Evolutionary conservation across 2,113 vertebrate genomes (phyloP).

Genomic region (Puntigrus tetrazona): DNA sequence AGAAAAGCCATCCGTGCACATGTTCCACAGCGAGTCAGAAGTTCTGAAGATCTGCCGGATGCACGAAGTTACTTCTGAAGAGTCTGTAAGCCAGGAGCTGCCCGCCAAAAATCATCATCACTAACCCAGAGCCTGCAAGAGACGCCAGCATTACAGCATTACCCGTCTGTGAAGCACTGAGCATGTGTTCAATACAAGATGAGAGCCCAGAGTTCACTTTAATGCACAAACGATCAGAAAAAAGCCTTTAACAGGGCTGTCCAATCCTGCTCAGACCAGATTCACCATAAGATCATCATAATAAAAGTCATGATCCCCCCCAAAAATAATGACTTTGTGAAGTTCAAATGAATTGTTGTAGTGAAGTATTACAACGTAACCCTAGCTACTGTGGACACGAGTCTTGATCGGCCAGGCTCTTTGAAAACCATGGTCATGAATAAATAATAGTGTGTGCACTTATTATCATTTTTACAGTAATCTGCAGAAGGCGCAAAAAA

Average conservation of each 20-base stretch:
- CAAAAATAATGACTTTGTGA: not conserved
- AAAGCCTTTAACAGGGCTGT: not conserved
- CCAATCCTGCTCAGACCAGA: not conserved
- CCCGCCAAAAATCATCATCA: constrained; percentile 87
- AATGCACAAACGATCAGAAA: not conserved
- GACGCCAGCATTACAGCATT: not conserved
- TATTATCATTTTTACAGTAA: no score
- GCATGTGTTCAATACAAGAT: not conserved
- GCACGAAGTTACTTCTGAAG: constrained; percentile 88
- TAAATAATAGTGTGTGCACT: no score
- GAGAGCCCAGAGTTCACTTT: not conserved
- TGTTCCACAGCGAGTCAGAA: constrained; percentile 71
- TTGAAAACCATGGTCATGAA: no score
- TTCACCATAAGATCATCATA: not conserved
- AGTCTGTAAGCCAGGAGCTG: constrained; percentile 85
- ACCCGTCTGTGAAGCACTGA: not conserved
- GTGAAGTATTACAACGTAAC: no score
- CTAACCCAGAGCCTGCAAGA: constrained; percentile 80
- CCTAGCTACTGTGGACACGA: not conserved
- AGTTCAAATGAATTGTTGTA: no score
- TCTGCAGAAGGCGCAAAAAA: no score
- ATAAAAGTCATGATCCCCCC: not conserved
- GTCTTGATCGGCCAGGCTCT: no score
- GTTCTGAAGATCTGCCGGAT: constrained; percentile 81
- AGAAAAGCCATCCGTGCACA: not conserved